Evolutionary conservation across 2,888 invertebrate species (phyloP), one percentile per base, ranked within the genome.

Genomic region (Pristionchus entomophagus): DNA sequence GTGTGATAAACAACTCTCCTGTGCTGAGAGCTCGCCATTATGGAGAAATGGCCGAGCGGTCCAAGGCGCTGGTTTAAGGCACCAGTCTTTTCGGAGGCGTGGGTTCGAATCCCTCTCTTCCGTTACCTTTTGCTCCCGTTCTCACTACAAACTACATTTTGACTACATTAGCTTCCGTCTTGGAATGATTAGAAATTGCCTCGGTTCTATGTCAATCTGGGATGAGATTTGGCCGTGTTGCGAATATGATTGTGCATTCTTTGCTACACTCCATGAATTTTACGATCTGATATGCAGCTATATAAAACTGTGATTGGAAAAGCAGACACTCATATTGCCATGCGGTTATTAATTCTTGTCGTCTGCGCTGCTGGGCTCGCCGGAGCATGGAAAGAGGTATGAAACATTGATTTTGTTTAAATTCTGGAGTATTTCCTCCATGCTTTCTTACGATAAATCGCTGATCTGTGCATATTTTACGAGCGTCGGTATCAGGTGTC

Each of bases 11-110:
- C n/a, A n/a, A n/a, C n/a, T n/a, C n/a, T n/a, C n/a, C n/a, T n/a
- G n/a, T n/a, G n/a, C n/a, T n/a, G n/a, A n/a, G n/a, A n/a, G n/a
- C n/a, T n/a, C n/a, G n/a, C n/a, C n/a, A n/a, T n/a, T n/a, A 45
- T 85, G 87, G 87, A 69, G 87, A 91, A 89, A 90, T 96, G 96
- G 96, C 96, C 96, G 96, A 96, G 96, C 96, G 96, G 96, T 96
- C 96, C 96, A 96, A 96, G 96, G 96, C 96, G 96, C 96, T 96
- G 96, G 96, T 96, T 96, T 96, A 96, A 96, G 96, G 96, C 96
- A 96, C 96, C 96, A 96, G 96, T 96, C 96, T 96, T 96, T 95
- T 96, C 96, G 96, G 93, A 92, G 96, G 96, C 96, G 96, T 96
- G 96, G 96, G 96, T 96, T 96, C 96, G 96, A 96, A 96, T 96